Base-by-base conservation (phyloP, 2,113 vertebrate species). In the Scytalopus superciliaris region DNA sequence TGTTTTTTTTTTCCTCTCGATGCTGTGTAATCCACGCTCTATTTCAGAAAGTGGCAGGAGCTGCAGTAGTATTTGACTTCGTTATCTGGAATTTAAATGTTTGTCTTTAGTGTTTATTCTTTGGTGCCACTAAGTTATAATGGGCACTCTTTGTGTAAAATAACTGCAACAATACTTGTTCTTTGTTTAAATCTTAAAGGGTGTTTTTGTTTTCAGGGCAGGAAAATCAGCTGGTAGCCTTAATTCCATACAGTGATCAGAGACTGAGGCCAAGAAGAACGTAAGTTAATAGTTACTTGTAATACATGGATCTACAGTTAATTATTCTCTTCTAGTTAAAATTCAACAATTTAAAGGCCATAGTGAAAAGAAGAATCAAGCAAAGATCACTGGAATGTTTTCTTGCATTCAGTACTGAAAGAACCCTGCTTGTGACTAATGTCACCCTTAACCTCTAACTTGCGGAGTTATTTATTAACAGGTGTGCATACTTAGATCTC, bases 241-340 rank as follows among this genome's bases (percentile, higher is more conserved):
- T 99, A 97, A 99, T 99, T 96, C 99, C 99, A 22, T 99, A 99
- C 97, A 99, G 99, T 86, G 99, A 99, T 97, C 99, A 99, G 76
- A 98, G 99, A 90, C 98, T 99, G 78, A 98, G 98, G 72, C 99
- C 99, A 37, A 99, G 99, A 97, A 98, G 99, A 98, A 99, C 99
- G 99, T 99, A 98, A 99, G 99, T 98, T 64, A 79, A 57, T 40
- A 60, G 70, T 40, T 59, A 44, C 79, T 50, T 85, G 45, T 50
- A 33, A 53, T 67, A 31, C 23, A 3, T 53, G 42, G 90, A 44
- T 67, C 56, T 55, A 19, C 37, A 60, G 39, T 69, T 93, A 81
- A 67, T 92, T 80, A 16, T 64, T 83, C 12, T 82, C 35, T 66
- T 88, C 24, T 30, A 40, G 67, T 67, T 90, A 81, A 87, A 94